Base-by-base conservation (phyloP, 64 coral and sea anemone species). In the Porites lutea region DNA sequence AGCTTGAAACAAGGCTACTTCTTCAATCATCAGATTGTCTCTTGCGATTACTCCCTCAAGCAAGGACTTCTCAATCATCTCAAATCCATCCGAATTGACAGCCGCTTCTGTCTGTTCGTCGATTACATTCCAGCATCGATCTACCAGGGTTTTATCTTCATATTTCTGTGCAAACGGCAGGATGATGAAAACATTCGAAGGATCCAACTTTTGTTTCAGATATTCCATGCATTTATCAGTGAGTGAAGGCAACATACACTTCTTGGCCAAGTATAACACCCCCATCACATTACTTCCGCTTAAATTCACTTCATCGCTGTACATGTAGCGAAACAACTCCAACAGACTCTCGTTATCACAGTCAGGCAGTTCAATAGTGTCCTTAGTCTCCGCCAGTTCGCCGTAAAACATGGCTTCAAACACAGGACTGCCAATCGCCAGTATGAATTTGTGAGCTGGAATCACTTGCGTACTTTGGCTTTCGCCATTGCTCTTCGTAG, bases 311-410 rank as follows among this genome's bases (percentile, higher is more conserved):
- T 57, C 54, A 57, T 57, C 54, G 54, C 54, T 57, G 54, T 57
- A 57, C 54, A 57, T 57, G 54, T 57, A 57, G 4, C 54, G 54
- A 57, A 57, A 57, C 54, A 19, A 14, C 18, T 65, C 13, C 13
- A 2, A 18, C 62, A 18, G 13, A 18, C 62, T 65, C 62, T 65
- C 13, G 18, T 19, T 4, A 4, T 65, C 13, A 18, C 13, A 18
- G 13, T 65, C 79, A 63, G 79, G 79, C 59, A 82, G 61, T 65
- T 82, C 79, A 66, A 66, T 66, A 4, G 37, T 49, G 12, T 57
- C 54, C 12, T 12, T 57, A 57, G 54, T 57, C 54, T 57, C 54
- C 2, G 54, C 54, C 5, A 57, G 54, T 1, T 6, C 54, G 12
- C 54, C 54, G 54, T 57, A 57, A 57, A 57, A 57, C 54, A 57